Evolutionary conservation across 2,797 vertebrate species (phyloP), one percentile per base, ranked within the genome.

Genomic region (Melanotaenia boesemani): DNA sequence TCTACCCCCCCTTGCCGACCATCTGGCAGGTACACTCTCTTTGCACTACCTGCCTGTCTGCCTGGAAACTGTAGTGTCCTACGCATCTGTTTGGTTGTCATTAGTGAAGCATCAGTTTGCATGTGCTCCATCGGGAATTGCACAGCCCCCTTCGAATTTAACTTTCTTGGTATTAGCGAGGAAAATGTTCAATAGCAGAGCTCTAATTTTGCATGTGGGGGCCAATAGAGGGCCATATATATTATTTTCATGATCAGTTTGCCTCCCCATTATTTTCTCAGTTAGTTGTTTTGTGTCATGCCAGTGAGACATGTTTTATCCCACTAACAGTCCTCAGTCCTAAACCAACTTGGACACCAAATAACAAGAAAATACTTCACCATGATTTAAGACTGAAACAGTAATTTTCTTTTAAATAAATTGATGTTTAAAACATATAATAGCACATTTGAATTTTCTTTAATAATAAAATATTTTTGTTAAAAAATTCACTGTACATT

Each of bases 1-100:
- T 95, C 97, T 99, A 96, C 97, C 97, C 96, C 97, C 97, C 95
- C 97, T 99, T 96, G 97, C 97, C 93, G 98, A 98, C 95, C 96
- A 97, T 95, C 96, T 99, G 96, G 97, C 98, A 99, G 98, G 98
- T 99, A 99, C 96, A 97, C 96, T 93, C 91, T 89, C 87, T 90
- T 89, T 86, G 88, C 88, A 89, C 87, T 80, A 63, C 88, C 85
- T 79, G 82, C 79, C 90, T 84, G 86, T 70, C 83, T 82, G 86
- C 67, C 71, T 79, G 79, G 59, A 77, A 70, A 52, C 74, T 57
- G 54, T 46, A 66, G 67, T 61, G 26, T 13, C 62, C 39, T 71
- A 18, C 69, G 46, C 9, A 0, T 70, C 54, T 64, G 36, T 79
- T 61, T 54, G 24, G 60, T 46, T 68, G 50, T 52, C 22, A 13